Evolutionary conservation across 2,113 vertebrate species (phyloP), one percentile per base, ranked within the genome.

Genomic region (Gulo gulo): DNA sequence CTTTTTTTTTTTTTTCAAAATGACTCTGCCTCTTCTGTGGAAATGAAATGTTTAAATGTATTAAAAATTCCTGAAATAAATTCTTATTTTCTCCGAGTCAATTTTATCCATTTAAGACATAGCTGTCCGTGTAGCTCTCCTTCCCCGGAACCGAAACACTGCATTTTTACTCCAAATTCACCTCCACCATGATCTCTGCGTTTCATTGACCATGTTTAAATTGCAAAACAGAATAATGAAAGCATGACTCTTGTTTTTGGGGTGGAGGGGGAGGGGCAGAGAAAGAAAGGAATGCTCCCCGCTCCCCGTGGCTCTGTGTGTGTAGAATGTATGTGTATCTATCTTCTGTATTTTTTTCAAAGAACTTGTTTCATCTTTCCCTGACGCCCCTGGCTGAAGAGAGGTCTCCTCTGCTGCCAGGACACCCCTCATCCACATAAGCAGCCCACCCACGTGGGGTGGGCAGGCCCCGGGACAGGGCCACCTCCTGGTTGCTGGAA

Each of bases 41-140:
- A 92, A 95, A 52, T 87, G 34, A 74, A 84, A 36, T 52, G 1
- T 39, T 59, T 55, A 73, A n/a, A 50, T 85, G 31, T 39, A 89
- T 80, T 89, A 63, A 93, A 73, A 95, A 78, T 63, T 45, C 52
- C 50, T 82, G 31, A 83, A 91, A 59, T 94, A 39, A 36, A n/a
- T 89, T 74, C 85, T 63, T 50, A 50, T 47, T 88, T 88, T 86
- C 59, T 69, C n/a, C 13, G 45, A 78, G 29, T 34, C 39, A 24
- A 31, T 34, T 76, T 83, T 57, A 67, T 39, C 16, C 29, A 20
- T 67, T 61, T 18, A 50, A 42, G 73, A 91, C 55, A 29, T 67
- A 42, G 50, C 55, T 80, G 15, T 63, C 86, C 67, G 21, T 23
- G n/a, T 73, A 55, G 13, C 45, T 91, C 71, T 81, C 57, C 39